A percentile compares a stretch with the other conserved stretches of the same genome.
phyloP scores from a whole-genome alignment of 2,888 invertebrate genomes.

The Dynastes tityus region DNA sequence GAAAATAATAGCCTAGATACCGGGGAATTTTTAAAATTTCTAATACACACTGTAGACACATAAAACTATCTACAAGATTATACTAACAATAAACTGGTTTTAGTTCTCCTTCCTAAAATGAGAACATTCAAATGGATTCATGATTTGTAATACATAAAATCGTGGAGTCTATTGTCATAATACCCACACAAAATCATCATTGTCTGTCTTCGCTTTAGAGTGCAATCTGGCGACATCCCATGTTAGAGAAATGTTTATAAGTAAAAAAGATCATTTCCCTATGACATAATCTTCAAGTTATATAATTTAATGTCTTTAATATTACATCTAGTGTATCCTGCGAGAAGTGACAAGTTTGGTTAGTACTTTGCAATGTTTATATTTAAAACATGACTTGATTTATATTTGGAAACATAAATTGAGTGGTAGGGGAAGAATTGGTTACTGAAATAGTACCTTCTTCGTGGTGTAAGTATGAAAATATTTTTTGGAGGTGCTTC shows the following conservation, averaged over 20 bases:
- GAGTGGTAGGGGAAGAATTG: constrained; percentile 2
- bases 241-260: not conserved
- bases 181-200: not conserved
- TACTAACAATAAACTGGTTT: too few relatives aligned
- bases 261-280: not conserved
- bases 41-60: not conserved
- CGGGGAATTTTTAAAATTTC: not conserved
- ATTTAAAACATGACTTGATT: constrained; percentile 39
- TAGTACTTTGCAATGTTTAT: constrained; percentile 42
- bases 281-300: too few relatives aligned
- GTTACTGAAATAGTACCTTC: constrained; percentile 45
- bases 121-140: constrained; percentile 1
- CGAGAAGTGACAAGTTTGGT: not conserved
- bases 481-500: constrained; percentile 27
- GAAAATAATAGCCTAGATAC: not conserved
- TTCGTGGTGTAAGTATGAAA: constrained; percentile 36
- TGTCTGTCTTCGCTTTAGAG: not conserved
- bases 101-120: not conserved
- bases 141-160: not conserved
- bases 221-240: not conserved
- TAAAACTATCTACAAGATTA: too few relatives aligned
- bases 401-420: constrained; percentile 24
- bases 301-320: too few relatives aligned
- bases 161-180: not conserved
- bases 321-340: too few relatives aligned